Evolutionary conservation across 2,888 invertebrate genomes (phyloP).

Genomic region (Minunthozetes semirufus): DNA sequence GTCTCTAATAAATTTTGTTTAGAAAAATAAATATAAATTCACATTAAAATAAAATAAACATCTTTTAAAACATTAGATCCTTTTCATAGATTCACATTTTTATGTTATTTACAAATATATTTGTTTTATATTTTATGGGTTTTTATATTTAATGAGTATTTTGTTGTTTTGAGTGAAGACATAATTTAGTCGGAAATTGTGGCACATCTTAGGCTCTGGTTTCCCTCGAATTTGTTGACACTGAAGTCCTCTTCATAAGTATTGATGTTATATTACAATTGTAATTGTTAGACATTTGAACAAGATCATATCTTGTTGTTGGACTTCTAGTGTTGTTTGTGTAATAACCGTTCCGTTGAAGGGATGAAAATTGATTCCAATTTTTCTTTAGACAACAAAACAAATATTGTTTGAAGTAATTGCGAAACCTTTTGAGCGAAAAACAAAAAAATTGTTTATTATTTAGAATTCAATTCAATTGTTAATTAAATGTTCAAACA

Average conservation of each 20-base stretch:
- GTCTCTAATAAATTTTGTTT: no score
- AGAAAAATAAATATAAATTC: no score
- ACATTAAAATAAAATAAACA: no score
- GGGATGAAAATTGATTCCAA: background rate
- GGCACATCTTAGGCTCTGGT: background rate
- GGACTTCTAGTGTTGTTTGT: constrained; percentile 14
- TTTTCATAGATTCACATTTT: no score
- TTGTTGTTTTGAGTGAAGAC: background rate
- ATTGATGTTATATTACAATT: constrained; percentile 4
- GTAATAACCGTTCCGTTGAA: constrained; percentile 3
- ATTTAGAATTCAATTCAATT: background rate
- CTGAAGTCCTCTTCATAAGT: background rate
- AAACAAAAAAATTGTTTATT: background rate
- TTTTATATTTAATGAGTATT: background rate
- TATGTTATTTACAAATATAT: no score
- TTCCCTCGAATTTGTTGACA: background rate
- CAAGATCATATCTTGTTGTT: constrained; percentile 13
- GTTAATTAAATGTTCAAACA: background rate
- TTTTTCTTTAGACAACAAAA: constrained; percentile 5
- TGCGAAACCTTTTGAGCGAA: background rate
- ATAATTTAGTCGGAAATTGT: background rate
- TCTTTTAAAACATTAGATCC: no score
- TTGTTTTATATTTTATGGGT: background rate
- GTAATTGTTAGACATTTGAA: constrained; percentile 8
- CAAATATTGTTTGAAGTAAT: constrained; percentile 26